Evolutionary conservation across 2,888 invertebrate genomes (phyloP).

Genomic region (Tethea ocularis): DNA sequence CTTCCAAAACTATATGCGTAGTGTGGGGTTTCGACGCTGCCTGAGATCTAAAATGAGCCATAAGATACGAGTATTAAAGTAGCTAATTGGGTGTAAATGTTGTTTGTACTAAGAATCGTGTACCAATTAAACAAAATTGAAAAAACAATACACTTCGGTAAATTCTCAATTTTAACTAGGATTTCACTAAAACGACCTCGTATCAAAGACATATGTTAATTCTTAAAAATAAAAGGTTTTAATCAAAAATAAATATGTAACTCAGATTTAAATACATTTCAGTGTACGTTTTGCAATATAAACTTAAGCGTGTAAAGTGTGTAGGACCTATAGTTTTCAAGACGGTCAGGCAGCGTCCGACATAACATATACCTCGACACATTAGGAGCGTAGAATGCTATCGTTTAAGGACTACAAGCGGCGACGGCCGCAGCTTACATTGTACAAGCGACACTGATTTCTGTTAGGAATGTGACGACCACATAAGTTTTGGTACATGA

Average conservation of each 20-base stretch:
- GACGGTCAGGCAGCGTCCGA: constrained; percentile 45
- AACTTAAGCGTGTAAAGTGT: no score
- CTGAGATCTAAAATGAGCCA: constrained; percentile 15
- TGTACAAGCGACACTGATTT: constrained; percentile 51
- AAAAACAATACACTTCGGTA: no score
- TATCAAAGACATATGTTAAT: no score
- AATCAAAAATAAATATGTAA: no score
- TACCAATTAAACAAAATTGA: no score
- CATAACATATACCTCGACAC: constrained; percentile 47
- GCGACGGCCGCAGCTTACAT: constrained; percentile 40
- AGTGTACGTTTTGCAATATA: no score
- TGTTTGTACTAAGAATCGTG: background rate
- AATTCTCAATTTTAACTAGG: no score
- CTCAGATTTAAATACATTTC: no score
- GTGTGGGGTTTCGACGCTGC: constrained; percentile 34
- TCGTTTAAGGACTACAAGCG: constrained; percentile 22
- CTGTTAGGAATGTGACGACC: background rate
- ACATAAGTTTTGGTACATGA: background rate
- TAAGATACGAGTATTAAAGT: no score
- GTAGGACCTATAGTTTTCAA: no score
- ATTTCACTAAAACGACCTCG: no score
- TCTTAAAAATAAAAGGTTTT: no score
- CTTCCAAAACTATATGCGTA: constrained; percentile 29
- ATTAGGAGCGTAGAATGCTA: constrained; percentile 48
- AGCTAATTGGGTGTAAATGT: background rate